These are phyloP conservation scores for Bellardia pandia DNA, from an alignment of 2,888 invertebrate species.

Conservation along the genomic window DNA sequence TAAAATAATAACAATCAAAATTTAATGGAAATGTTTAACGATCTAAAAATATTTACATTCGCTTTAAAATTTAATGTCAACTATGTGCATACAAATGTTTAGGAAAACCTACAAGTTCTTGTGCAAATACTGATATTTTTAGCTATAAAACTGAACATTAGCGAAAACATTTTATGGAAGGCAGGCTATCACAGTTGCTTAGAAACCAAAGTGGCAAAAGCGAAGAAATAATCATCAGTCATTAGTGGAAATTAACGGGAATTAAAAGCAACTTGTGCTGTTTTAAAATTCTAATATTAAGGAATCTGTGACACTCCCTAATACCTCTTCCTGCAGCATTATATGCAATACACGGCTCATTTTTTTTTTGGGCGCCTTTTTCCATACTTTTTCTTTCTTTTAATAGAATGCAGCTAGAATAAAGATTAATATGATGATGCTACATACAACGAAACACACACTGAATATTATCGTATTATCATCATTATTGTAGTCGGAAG, in stretches of 20 bases:
- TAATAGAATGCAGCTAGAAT: conserved; percentile 17
- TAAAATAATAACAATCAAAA: background rate
- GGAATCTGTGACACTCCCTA: background rate
- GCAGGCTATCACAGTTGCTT: too few relatives aligned
- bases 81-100: too few relatives aligned
- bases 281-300: too few relatives aligned
- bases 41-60: background rate
- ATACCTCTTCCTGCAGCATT: background rate
- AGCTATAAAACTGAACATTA: too few relatives aligned
- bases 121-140: too few relatives aligned
- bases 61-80: too few relatives aligned
- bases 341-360: background rate
- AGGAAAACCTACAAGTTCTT: too few relatives aligned
- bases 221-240: too few relatives aligned
- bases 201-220: too few relatives aligned
- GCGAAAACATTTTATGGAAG: too few relatives aligned
- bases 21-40: background rate
- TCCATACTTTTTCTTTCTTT: background rate
- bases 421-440: conserved; percentile 29
- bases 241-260: too few relatives aligned
- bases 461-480: conserved; percentile 59
- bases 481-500: conserved; percentile 77
- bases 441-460: background rate
- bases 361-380: conserved; percentile 15
- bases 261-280: too few relatives aligned